A percentile compares a stretch with the other conserved stretches of the same genome.
phyloP scores from a whole-genome alignment of 1,140 invertebrate genomes.

The Philopotamus ludificatus region DNA sequence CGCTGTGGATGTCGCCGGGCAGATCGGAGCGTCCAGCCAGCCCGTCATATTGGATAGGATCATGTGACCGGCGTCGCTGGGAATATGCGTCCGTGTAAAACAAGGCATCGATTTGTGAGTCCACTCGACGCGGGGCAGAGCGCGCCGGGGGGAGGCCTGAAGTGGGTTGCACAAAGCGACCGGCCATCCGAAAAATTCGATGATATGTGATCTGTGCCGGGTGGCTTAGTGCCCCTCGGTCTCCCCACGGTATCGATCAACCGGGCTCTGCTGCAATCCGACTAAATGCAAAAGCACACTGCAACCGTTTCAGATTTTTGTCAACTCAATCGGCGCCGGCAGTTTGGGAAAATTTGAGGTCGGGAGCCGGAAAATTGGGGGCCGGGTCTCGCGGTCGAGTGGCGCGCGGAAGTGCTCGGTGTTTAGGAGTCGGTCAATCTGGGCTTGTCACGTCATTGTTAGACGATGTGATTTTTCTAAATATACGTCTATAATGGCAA shows the following conservation, averaged over 20 bases:
- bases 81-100: slow-evolving; percentile 5
- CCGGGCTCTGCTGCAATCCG: background rate
- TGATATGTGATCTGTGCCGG: slow-evolving; percentile 21
- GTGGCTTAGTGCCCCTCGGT: background rate
- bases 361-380: too few relatives aligned
- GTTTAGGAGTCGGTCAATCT: too few relatives aligned
- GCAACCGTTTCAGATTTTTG: background rate
- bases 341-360: too few relatives aligned
- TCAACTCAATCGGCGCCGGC: background rate
- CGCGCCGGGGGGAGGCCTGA: background rate
- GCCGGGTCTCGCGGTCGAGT: too few relatives aligned
- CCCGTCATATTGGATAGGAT: background rate
- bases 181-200: slow-evolving; percentile 41
- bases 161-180: slow-evolving; percentile 35
- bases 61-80: background rate
- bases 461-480: too few relatives aligned
- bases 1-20: background rate
- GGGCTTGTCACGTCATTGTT: too few relatives aligned
- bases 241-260: background rate
- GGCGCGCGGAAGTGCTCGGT: too few relatives aligned
- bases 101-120: slow-evolving; percentile 10
- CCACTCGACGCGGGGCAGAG: slow-evolving; percentile 3
- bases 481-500: too few relatives aligned
- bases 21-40: background rate
- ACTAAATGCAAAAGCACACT: background rate